These are phyloP conservation scores for Drosophila vallismaia DNA, from an alignment of 2,888 invertebrate species.

Conservation along the genomic window DNA sequence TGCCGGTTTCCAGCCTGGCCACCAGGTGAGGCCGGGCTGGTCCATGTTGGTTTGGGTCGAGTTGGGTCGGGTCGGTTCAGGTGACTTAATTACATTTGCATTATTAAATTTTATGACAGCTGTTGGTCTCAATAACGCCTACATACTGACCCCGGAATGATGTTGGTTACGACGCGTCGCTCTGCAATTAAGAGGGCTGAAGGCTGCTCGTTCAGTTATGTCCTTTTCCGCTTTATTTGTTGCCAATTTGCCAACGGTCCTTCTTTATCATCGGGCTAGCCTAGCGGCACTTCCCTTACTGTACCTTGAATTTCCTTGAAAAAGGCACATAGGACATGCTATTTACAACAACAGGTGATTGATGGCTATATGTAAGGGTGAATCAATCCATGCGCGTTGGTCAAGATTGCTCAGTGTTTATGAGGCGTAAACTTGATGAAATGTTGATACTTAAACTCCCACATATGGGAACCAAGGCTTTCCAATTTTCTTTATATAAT, in stretches of 20 bases:
- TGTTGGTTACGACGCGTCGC: constrained; percentile 29
- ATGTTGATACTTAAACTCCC: not conserved
- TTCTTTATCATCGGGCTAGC: not conserved
- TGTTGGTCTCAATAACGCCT: constrained; percentile 58
- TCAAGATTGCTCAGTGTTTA: not conserved
- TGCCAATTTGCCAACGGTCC: constrained; percentile 3
- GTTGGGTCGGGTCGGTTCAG: constrained; percentile 53
- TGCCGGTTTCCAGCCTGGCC: constrained; percentile 14
- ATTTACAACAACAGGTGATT: constrained; percentile 18
- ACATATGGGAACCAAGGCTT: not conserved
- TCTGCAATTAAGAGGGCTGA: constrained; percentile 42
- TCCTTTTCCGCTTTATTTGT: constrained; percentile 12
- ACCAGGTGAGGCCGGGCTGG: constrained; percentile 1
- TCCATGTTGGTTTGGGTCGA: not conserved
- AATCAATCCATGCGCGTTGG: constrained; percentile 8
- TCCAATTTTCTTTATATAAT: not conserved
- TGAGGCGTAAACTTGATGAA: not conserved
- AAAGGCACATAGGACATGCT: constrained; percentile 1
- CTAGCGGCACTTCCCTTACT: not conserved
- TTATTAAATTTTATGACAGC: constrained; percentile 82
- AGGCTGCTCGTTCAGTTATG: not conserved
- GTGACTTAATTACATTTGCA: constrained; percentile 81
- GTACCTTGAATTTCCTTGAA: not conserved
- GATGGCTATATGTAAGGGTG: constrained; percentile 9
- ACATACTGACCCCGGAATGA: constrained; percentile 29